phyloP scores from a whole-genome alignment of 2,797 vertebrate genomes.

The Tympanoctomys barrerae region DNA sequence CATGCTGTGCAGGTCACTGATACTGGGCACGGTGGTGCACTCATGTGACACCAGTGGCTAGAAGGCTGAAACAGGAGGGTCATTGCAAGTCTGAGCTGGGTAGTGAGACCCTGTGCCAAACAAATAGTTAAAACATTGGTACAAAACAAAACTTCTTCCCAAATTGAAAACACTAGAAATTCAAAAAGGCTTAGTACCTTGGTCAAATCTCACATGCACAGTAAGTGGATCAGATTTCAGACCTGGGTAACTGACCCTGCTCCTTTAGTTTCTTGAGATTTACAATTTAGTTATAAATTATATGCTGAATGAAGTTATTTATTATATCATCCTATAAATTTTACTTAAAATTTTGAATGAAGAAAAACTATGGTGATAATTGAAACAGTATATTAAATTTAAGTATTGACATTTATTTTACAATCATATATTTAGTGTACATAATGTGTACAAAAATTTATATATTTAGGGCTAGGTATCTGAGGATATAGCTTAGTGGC shows the following conservation, averaged over 20 bases:
- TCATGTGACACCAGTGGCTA: no score
- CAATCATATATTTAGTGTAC: neutral
- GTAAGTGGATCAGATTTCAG: neutral
- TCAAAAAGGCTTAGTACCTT: neutral
- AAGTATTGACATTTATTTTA: neutral
- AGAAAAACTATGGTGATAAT: neutral
- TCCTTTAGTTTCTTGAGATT: neutral
- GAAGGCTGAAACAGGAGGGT: no score
- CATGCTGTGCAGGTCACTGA: no score
- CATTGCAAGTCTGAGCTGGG: no score
- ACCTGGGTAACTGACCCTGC: neutral
- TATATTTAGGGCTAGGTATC: neutral
- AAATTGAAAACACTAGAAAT: slow-evolving; percentile 25
- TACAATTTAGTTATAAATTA: neutral
- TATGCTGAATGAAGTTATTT: neutral
- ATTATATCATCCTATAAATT: neutral
- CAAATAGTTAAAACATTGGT: no score
- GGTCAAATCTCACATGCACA: neutral
- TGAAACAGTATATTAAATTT: slow-evolving; percentile 8
- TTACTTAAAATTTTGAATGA: slow-evolving; percentile 1
- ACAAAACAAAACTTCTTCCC: neutral
- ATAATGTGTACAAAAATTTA: neutral
- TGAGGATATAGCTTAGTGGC: no score
- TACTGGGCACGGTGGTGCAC: no score
- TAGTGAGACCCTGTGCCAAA: no score